Conservation (phyloP, 2,888 invertebrate genomes). For the Dasysyrphus albostriatus region DNA sequence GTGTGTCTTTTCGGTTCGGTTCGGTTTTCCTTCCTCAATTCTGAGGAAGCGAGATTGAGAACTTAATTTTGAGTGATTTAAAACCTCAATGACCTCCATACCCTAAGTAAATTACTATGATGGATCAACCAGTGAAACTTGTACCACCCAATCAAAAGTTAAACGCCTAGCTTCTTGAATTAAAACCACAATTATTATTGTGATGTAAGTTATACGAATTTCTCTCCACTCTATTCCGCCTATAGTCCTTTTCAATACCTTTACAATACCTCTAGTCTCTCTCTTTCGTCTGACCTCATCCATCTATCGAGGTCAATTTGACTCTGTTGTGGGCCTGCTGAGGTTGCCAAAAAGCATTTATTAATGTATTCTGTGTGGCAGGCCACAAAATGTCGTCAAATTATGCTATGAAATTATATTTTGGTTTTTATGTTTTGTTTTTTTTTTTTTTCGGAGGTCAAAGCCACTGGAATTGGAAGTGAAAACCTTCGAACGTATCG, state of each 20-base stretch:
- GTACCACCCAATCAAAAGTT: background rate
- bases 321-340: conserved; percentile 66
- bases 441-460: conserved; percentile 37
- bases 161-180: background rate
- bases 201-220: conserved; percentile 56
- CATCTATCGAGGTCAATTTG: conserved; percentile 51
- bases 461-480: conserved; percentile 27
- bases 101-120: background rate
- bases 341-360: conserved; percentile 69
- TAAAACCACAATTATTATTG: background rate
- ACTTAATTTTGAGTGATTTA: conserved; percentile 11
- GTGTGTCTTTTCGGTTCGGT: background rate
- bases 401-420: conserved; percentile 61
- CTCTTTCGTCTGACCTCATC: background rate
- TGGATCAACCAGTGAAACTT: background rate
- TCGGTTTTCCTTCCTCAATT: background rate
- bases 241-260: background rate
- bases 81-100: background rate
- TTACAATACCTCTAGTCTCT: background rate
- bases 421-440: conserved; percentile 36
- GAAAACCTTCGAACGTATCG: conserved; percentile 50
- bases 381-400: conserved; percentile 57
- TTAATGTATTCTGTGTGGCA: conserved; percentile 63
- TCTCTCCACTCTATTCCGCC: background rate
- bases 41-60: background rate